Evolutionary conservation across 23 tunicate genomes (phyloP), one percentile per base, ranked within the genome.

Genomic region (Clavelina lepadiformis): DNA sequence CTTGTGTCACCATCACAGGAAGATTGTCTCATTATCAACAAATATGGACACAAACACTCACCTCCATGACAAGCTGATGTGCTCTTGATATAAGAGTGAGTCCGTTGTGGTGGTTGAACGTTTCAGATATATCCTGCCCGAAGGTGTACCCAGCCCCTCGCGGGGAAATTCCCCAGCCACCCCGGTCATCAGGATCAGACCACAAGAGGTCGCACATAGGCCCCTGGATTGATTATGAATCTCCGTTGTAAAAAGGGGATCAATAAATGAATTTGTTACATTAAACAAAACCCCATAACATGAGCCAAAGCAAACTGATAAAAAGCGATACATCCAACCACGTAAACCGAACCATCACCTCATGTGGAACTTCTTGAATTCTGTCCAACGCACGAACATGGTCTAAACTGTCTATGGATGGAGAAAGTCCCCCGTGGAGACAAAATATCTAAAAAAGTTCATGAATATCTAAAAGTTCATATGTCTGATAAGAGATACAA

Each of bases 81-180:
- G 98, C 98, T 18, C 98, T 76, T 6, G 98, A 91, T 1, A 91
- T 73, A 38, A 91, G 50, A 19, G 98, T 91, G 8, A 91, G 71
- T n/a, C 88, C 67, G 86, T 91, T 91, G 47, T 82, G 91, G 29
- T 91, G 98, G 68, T 91, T 91, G 64, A 91, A 91, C 5, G 98
- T 91, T 34, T 91, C 98, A 24, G 98, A 91, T 3, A 91, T 91
- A 50, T 91, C 98, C 65, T 91, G 98, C 24, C 98, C 98, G 54
- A 91, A 91, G 0, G 98, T 91, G 76, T 91, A 91, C 21, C 98
- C 98, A 8, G 98, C 98, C 22, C 98, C 98, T 46, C 98, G 92
- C 15, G 98, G 98, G 51, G 98, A 91, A 35, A 91, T 91, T 18
- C 98, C 98, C 98, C 98, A 91, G 61, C 98, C 98, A 72, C 98